Conservation (phyloP, 2,113 vertebrate genomes). For the Gracilinanus agilis region DNA sequence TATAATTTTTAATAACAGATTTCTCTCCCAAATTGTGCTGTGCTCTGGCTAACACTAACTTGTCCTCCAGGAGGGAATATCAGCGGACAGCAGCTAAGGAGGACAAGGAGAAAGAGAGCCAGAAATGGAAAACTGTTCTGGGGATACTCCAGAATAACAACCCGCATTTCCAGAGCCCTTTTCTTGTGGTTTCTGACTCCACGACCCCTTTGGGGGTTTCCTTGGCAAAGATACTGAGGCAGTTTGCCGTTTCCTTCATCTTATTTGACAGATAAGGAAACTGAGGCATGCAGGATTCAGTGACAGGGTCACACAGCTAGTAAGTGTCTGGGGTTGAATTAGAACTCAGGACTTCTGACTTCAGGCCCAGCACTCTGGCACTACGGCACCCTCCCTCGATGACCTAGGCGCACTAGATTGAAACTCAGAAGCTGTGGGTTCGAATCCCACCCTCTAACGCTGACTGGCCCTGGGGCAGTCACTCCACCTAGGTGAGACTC, state of each 20-base stretch:
- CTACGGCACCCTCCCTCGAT: too few relatives aligned
- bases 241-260: too few relatives aligned
- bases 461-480: not conserved
- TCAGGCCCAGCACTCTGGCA: too few relatives aligned
- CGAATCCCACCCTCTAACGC: not conserved
- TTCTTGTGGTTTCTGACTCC: too few relatives aligned
- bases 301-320: too few relatives aligned
- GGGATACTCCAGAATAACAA: not conserved
- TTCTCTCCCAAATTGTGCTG: constrained; percentile 75
- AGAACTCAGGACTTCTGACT: too few relatives aligned
- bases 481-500: not conserved
- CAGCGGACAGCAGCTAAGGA: constrained; percentile 59
- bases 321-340: too few relatives aligned
- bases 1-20: constrained; percentile 74
- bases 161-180: not conserved
- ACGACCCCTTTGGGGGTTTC: too few relatives aligned
- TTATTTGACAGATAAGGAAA: too few relatives aligned
- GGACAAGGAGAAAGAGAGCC: constrained; percentile 51
- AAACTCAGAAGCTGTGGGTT: not conserved
- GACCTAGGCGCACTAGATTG: too few relatives aligned
- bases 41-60: constrained; percentile 62
- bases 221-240: too few relatives aligned
- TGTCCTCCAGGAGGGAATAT: constrained; percentile 71
- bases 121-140: constrained; percentile 35
- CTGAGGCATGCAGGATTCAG: too few relatives aligned